Evolutionary conservation across 2,888 invertebrate genomes (phyloP), one percentile per base, ranked within the genome.

Genomic region (Zeuzera pyrina): DNA sequence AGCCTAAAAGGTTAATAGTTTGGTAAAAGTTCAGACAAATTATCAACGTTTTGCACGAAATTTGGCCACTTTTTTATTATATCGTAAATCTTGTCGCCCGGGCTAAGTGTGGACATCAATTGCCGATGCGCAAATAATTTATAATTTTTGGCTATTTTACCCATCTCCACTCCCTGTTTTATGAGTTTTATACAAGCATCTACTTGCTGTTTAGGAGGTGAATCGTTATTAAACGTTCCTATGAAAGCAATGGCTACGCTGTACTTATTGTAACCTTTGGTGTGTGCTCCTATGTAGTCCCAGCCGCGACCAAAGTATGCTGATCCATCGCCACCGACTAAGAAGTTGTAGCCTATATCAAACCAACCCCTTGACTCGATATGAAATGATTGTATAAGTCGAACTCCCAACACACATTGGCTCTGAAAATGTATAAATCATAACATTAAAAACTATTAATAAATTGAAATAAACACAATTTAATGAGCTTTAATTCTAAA

Each of bases 271-370:
- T 87, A 91, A 25, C 88, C 84, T 24, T 84, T 83, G 0, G 91
- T 86, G 50, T 93, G 92, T 0, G 92, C 89, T 0, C 93, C 93
- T 25, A 87, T 74, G 36, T 68, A 64, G 42, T 89, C 86, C 93
- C 93, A 94, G 1, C 91, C 91, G 3, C 92, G 86, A 0, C 91
- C 92, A 42, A 85, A 86, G 57, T 92, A 93, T 0, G 88, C 89
- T 5, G 86, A 84, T 0, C 92, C 93, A 53, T 93, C 92, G 3
- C 92, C 92, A 0, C 92, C 93, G 2, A 94, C 86, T 2, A 94
- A 66, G 47, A 92, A 94, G 56, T 91, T 94, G 59, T 91, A 93
- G 0, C 83, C 88, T 13, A 92, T 91, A 53, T 93, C 93, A 36
- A 73, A 83, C 85, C 89, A 90, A 0, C 74, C 50, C n/a, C 58